phyloP scores from a whole-genome alignment of 2,797 vertebrate genomes.

The Nyctalus aviator region DNA sequence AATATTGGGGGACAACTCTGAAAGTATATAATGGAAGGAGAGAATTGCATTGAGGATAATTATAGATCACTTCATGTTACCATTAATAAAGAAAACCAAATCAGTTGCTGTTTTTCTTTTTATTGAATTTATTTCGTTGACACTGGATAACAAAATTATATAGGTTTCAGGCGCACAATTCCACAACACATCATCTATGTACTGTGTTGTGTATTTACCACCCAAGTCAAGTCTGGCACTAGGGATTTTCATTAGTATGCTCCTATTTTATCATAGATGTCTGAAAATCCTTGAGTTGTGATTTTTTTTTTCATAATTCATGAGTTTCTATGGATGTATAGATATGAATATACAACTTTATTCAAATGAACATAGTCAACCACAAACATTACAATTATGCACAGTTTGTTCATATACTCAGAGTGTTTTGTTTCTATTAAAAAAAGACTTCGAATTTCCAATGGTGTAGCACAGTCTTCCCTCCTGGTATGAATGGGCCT shows the following conservation, averaged over 20 bases:
- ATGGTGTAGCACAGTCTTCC: neutral
- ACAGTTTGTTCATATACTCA: neutral
- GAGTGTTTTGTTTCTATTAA: neutral
- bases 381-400: neutral
- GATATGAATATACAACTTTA: neutral
- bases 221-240: neutral
- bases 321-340: neutral
- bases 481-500: neutral
- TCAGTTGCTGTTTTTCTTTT: neutral
- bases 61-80: conserved; percentile 21
- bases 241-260: conserved; percentile 5
- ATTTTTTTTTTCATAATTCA: conserved; percentile 21
- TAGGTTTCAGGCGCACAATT: neutral
- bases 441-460: conserved; percentile 50
- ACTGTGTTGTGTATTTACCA: neutral
- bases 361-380: neutral
- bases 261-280: neutral
- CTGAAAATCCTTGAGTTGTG: neutral
- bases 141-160: neutral
- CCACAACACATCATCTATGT: neutral
- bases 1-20: neutral
- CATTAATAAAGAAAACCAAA: conserved; percentile 38
- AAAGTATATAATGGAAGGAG: neutral
- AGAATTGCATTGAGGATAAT: conserved; percentile 47
- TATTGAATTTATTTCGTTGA: neutral